Base-by-base conservation (phyloP, 1,140 invertebrate species). In the Drosophila subobscura region DNA sequence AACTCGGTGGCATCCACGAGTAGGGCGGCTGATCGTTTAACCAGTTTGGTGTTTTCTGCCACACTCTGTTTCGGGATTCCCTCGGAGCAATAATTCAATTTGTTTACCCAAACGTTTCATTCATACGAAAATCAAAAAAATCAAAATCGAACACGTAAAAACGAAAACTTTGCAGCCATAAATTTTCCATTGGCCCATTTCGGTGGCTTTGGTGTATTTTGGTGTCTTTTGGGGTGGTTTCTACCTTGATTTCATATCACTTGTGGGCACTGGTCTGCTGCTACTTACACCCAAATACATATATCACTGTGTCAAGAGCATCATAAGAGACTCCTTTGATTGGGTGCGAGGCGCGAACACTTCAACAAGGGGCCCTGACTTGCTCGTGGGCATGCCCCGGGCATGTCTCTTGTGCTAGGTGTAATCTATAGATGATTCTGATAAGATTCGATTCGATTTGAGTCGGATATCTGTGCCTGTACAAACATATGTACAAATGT, bases 391-490 rank as follows among this genome's bases (percentile, higher is more conserved):
- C 29, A 33, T 8, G 29, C 29, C 29, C 29, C 3, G 29, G 29
- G 5, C 25, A 27, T 27, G 10, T 37, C 33, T 37, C 10, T 37
- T 37, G 10, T 12, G 3, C 33, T 37, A 12, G 3, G 33, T 12
- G 63, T 81, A 85, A 86, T 88, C 77, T 71, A 67, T 54, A 74
- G 81, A 70, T 86, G 81, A 77, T 33, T 77, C 7, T 37, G 77
- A 80, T 80, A 79, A 79, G 78, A 80, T 78, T 78, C 52, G 59
- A 77, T 72, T 72, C 27, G 27, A 53, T 27, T 27, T 27, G 25
- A 4, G 33, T 2, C 56, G 44, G 70, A 79, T 52, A 68, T 59
- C 40, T 53, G 33, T 20, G 44, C 16, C 16, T 20, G 27, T 27
- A 27, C 1, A 3, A 10, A 33, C 8, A 0, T 29, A 29, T 8